Evolutionary conservation across 2,888 invertebrate genomes (phyloP), one percentile per base, ranked within the genome.

Genomic region (Brachyopa scutellaris): DNA sequence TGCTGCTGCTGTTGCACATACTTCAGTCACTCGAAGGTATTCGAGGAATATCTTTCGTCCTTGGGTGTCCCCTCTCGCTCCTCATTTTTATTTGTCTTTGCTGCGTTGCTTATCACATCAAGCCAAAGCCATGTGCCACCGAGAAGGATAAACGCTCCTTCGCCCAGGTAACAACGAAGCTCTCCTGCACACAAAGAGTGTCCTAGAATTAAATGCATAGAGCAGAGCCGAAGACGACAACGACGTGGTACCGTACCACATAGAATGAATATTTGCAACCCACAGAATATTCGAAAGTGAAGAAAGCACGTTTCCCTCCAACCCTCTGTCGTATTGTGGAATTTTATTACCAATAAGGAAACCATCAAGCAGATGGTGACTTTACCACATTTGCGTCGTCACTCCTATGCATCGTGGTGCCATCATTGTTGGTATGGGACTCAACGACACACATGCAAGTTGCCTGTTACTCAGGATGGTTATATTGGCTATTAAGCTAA

Each of bases 261-360:
- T 59, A 51, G 64, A 76, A 76, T 70, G 76, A 76, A 76, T 76
- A 64, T 64, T 64, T 59, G 51, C 59, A 64, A 64, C 49, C 42
- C 33, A 9, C 19, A 23, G 36, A 15, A 64, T 55, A 36, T 49
- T 33, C 33, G 17, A 53, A 19, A 47, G 29, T 51, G 36, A 59
- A 42, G 47, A 13, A 19, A 42, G 76, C 70, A 70, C 76, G 70
- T 76, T 61, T 53, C 45, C 45, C 19, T 59, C 9, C 70, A 51
- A 47, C 45, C 45, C 19, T 59, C 9, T 76, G 59, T 64, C 69
- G 64, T 69, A 70, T 76, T 76, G 76, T 59, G 38, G 59, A 76
- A 53, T 70, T 82, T 82, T 76, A 82, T 76, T 70, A 64, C 70
- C 70, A 82, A 82, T 82, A 76, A 82, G 69, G 64, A 69, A 76